Conservation (phyloP, 2,797 vertebrate species). For the Rhabdomys pumilio region DNA sequence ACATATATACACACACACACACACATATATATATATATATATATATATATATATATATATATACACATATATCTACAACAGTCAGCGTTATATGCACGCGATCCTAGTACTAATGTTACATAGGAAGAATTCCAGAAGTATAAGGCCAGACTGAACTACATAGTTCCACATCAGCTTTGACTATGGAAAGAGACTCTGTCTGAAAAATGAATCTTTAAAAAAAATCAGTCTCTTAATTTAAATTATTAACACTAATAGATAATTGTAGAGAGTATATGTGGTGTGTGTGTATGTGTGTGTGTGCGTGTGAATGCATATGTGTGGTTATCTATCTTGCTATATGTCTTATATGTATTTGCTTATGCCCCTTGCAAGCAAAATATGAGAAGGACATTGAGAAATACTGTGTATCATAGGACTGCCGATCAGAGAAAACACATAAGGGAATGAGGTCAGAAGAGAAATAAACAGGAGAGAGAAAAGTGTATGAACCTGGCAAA, state of each 20-base stretch:
- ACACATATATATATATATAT: too few relatives aligned
- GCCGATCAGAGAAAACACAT: neutral
- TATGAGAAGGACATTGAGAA: neutral
- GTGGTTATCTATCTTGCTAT: neutral
- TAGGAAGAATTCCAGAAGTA: neutral
- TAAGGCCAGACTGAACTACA: neutral
- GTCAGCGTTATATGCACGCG: neutral
- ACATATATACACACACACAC: too few relatives aligned
- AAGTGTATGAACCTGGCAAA: neutral
- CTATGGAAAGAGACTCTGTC: neutral
- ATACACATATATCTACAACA: neutral
- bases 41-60: too few relatives aligned
- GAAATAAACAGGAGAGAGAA: neutral
- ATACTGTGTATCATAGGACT: too few relatives aligned
- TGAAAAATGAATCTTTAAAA: neutral
- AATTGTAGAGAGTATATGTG: neutral
- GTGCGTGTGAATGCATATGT: neutral
- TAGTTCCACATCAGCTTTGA: neutral
- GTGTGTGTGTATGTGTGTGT: too few relatives aligned
- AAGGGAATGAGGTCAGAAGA: neutral
- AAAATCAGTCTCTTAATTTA: neutral
- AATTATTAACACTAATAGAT: neutral
- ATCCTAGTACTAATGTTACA: neutral
- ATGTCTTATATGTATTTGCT: neutral
- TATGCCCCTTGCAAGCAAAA: neutral